A percentile compares a stretch with the other conserved stretches of the same genome.
These are phyloP conservation scores for Oreochromis grahami DNA, from an alignment of 2,797 vertebrate genomes.

Conservation along the genomic window DNA sequence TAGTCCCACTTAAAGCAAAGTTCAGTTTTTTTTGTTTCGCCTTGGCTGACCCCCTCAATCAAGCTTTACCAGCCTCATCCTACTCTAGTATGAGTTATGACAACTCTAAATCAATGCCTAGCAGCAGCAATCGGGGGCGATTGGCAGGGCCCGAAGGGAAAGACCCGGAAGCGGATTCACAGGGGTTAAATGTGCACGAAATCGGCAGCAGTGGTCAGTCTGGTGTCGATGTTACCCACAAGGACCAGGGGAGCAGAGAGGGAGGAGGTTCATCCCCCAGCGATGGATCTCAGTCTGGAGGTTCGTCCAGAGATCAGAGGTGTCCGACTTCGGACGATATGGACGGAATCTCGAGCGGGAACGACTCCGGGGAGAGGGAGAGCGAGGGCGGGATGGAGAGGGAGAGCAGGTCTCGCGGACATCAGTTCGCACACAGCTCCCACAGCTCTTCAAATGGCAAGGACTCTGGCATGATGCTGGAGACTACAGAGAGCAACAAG, in stretches of 20 bases:
- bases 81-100: slow-evolving; percentile 80
- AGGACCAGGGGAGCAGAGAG: slow-evolving; percentile 35
- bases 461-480: slow-evolving; percentile 86
- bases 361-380: slow-evolving; percentile 83
- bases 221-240: slow-evolving; percentile 7
- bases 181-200: slow-evolving; percentile 20
- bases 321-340: slow-evolving; percentile 79
- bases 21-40: neutral
- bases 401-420: slow-evolving; percentile 57
- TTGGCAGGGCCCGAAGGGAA: slow-evolving; percentile 60
- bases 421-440: slow-evolving; percentile 81
- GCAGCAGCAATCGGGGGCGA: slow-evolving; percentile 63
- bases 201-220: slow-evolving; percentile 11
- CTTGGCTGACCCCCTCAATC: slow-evolving; percentile 1
- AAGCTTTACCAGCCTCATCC: slow-evolving; percentile 47
- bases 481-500: slow-evolving; percentile 87
- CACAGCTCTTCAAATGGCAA: slow-evolving; percentile 86
- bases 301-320: slow-evolving; percentile 43
- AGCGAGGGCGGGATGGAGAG: slow-evolving; percentile 73
- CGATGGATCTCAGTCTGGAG: slow-evolving; percentile 44
- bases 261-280: slow-evolving; percentile 49
- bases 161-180: slow-evolving; percentile 45
- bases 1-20: slow-evolving; percentile 70
- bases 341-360: slow-evolving; percentile 86
- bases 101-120: slow-evolving; percentile 68